Percentiles rank a stretch among this genome's conserved stretches.
Conservation (phyloP, 1,140 invertebrate genomes). For the honey bee (Apis mellifera) region Amel_HAv3.1 CM009931.2:24245501-24246000, state of each 20-base stretch:
- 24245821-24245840: neutral
- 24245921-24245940: slow-evolving; percentile 38
- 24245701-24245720: neutral
- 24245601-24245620: neutral
- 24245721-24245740: neutral
- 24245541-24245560: neutral
- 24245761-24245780: neutral
- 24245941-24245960: slow-evolving; percentile 34
- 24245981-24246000: neutral
- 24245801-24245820: slow-evolving; percentile 17
- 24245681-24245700: neutral
- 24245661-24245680: neutral
- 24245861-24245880: neutral
- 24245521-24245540: no score
- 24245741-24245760: neutral
- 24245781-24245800: neutral
- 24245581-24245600: neutral
- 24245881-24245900: neutral
- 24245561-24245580: neutral
- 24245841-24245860: neutral
- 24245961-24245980: slow-evolving; percentile 45
- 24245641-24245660: neutral
- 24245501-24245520: neutral
- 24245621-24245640: neutral
- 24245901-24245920: neutral